phyloP scores from a whole-genome alignment of 2,113 vertebrate species.

The Montifringilla adamsi region DNA sequence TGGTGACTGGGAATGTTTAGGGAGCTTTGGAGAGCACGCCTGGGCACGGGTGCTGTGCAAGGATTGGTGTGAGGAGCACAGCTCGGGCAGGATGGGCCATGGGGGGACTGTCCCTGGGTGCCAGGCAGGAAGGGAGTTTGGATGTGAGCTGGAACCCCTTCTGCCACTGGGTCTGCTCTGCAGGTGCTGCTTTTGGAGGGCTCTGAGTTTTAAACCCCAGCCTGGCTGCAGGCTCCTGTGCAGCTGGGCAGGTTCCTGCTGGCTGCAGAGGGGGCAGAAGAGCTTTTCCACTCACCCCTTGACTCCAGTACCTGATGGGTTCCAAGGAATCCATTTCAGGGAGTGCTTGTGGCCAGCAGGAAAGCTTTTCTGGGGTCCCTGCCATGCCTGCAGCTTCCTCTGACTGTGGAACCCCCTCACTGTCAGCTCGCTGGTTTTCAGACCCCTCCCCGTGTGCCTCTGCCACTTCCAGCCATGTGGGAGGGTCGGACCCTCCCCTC shows the following conservation, averaged over 20 bases:
- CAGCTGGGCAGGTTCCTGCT: not conserved
- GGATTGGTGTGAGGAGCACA: not conserved
- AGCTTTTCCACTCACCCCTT: not conserved
- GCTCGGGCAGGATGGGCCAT: rapidly evolving
- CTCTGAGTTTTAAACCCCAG: not conserved
- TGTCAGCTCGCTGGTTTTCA: rapidly evolving
- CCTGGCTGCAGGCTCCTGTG: not conserved
- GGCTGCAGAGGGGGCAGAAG: not conserved
- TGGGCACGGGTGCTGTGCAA: not conserved
- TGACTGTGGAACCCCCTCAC: not conserved
- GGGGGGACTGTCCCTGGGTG: not conserved
- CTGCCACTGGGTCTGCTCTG: not conserved
- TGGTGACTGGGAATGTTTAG: rapidly evolving
- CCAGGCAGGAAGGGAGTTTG: not conserved
- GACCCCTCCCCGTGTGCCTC: not conserved
- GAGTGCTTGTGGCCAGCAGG: not conserved
- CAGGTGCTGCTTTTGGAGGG: not conserved
- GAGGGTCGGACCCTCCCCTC: not conserved
- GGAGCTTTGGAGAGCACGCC: not conserved
- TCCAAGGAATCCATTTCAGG: not conserved
- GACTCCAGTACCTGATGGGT: not conserved
- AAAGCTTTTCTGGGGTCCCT: not conserved
- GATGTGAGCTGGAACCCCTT: not conserved
- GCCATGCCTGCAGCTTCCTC: not conserved
- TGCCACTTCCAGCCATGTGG: not conserved